Conservation (phyloP, 2,888 invertebrate species). For the Drosophila ochracea region DNA sequence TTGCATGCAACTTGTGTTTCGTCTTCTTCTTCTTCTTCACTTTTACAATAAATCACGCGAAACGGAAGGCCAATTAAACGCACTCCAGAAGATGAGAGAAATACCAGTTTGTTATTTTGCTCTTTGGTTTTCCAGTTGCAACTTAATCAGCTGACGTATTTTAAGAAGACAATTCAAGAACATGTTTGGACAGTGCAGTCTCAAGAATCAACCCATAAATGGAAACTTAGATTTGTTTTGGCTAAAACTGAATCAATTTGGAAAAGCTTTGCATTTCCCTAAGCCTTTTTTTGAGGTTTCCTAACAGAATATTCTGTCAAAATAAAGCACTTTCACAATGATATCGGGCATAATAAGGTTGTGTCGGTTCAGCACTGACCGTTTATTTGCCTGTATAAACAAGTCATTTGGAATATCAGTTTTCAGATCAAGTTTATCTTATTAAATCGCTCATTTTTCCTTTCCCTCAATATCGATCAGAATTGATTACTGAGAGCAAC, state of each 20-base stretch:
- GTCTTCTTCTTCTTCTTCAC: constrained; percentile 43
- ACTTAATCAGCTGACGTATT: constrained; percentile 40
- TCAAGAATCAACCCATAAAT: neutral
- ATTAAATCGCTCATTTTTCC: neutral
- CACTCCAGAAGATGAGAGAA: constrained; percentile 30
- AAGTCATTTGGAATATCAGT: neutral
- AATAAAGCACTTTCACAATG: neutral
- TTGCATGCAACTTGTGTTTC: constrained; percentile 16
- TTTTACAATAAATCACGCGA: constrained; percentile 76
- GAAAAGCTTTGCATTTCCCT: neutral
- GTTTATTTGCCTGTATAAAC: too few species aligned
- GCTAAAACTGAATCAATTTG: neutral
- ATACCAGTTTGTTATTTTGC: constrained; percentile 11
- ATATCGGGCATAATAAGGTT: neutral
- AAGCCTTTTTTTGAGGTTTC: neutral
- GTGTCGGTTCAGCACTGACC: neutral
- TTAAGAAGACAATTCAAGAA: neutral
- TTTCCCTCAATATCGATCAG: neutral
- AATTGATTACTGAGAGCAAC: neutral
- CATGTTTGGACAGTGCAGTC: neutral
- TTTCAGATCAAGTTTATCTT: neutral
- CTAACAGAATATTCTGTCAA: neutral
- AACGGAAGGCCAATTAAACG: constrained; percentile 72
- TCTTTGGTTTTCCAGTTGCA: constrained; percentile 39
- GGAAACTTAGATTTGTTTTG: neutral